Conservation (phyloP, 2,888 invertebrate genomes). For the Pseudococcus viburni region DNA sequence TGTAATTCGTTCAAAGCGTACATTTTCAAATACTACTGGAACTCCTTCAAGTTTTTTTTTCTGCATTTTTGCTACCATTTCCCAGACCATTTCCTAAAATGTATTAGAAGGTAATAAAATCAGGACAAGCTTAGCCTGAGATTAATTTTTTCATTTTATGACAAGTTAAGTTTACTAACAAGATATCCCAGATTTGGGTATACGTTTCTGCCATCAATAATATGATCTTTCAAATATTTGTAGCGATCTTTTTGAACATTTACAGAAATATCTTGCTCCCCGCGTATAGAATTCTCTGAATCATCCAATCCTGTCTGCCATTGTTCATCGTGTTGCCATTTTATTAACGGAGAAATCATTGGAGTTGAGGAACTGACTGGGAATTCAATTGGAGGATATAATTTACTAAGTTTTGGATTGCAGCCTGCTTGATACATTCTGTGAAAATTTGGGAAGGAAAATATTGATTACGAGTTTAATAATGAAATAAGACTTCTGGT, state of each 20-base stretch:
- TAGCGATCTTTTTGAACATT: neutral
- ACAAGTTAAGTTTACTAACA: neutral
- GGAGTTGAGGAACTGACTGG: slow-evolving; percentile 76
- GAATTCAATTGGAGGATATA: slow-evolving; percentile 73
- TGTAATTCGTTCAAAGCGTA: slow-evolving; percentile 10
- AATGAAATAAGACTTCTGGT: neutral
- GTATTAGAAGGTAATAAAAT: neutral
- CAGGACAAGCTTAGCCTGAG: neutral
- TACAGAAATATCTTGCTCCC: neutral
- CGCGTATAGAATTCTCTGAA: neutral
- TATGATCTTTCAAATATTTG: neutral
- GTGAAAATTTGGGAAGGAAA: slow-evolving; percentile 69
- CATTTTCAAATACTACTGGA: slow-evolving; percentile 36
- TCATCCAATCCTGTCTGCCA: slow-evolving; percentile 71
- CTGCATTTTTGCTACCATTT: neutral
- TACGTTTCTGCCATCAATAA: slow-evolving; percentile 33
- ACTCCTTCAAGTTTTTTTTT: neutral
- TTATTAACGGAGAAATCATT: slow-evolving; percentile 74
- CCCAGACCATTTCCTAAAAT: slow-evolving; percentile 1
- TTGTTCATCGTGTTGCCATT: slow-evolving; percentile 75
- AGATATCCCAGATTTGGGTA: slow-evolving; percentile 29
- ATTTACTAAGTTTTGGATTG: slow-evolving; percentile 71
- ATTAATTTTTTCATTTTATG: neutral
- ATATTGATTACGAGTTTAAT: neutral
- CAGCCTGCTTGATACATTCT: slow-evolving; percentile 74